phyloP scores from a whole-genome alignment of 2,888 invertebrate genomes.

The Emmelina monodactyla region DNA sequence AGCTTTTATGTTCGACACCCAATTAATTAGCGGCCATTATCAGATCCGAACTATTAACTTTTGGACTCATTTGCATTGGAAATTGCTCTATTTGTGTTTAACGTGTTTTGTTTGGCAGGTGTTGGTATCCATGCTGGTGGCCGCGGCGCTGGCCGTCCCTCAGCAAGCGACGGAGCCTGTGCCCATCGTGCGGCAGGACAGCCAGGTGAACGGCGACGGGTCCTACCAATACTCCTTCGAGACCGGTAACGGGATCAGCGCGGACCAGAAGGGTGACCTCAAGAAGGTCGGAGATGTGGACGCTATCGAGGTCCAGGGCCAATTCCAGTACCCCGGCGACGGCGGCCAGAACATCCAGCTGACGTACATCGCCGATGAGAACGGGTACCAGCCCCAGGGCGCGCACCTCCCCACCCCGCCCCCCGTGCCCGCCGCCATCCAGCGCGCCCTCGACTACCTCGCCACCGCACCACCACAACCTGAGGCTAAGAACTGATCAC shows the following conservation, averaged over 20 bases:
- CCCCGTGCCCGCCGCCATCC: conserved; percentile 75
- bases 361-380: conserved; percentile 74
- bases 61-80: no score
- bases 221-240: conserved; percentile 69
- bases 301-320: conserved; percentile 68
- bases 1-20: background rate
- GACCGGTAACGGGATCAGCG: conserved; percentile 72
- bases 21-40: no score
- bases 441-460: conserved; percentile 70
- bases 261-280: conserved; percentile 66
- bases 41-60: no score
- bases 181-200: conserved; percentile 66
- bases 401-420: conserved; percentile 72
- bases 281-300: conserved; percentile 67
- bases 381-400: conserved; percentile 72
- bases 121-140: conserved; percentile 38
- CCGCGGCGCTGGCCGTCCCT: conserved; percentile 41
- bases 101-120: conserved; percentile 28
- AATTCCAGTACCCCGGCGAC: conserved; percentile 71
- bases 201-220: conserved; percentile 68
- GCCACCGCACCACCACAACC: conserved; percentile 65
- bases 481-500: conserved; percentile 20
- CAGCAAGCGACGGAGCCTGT: conserved; percentile 45
- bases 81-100: no score
- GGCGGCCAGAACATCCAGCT: conserved; percentile 69